phyloP scores from a whole-genome alignment of 2,797 vertebrate genomes.

The Erpetoichthys calabaricus region DNA sequence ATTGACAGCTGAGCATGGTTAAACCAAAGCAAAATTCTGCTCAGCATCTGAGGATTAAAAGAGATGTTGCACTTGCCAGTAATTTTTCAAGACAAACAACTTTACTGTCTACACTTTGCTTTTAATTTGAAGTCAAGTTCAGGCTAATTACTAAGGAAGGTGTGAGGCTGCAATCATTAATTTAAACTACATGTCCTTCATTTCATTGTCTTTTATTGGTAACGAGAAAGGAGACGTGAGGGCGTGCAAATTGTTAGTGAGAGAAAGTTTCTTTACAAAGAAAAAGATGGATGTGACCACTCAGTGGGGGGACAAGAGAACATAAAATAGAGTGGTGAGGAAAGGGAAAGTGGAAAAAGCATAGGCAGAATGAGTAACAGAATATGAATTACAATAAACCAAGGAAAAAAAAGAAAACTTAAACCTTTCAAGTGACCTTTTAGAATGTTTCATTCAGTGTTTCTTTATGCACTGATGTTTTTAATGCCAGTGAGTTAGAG shows the following conservation, averaged over 20 bases:
- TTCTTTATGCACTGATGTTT: too few relatives aligned
- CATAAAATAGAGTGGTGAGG: background rate
- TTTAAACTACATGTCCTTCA: constrained; percentile 45
- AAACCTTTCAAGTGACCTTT: too few relatives aligned
- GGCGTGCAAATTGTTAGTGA: too few relatives aligned
- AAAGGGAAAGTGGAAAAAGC: constrained; percentile 9
- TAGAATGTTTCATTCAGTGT: too few relatives aligned
- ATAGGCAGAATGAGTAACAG: background rate
- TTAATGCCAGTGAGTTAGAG: too few relatives aligned
- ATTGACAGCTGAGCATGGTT: constrained; percentile 41
- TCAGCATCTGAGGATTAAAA: constrained; percentile 37
- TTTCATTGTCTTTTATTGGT: constrained; percentile 17
- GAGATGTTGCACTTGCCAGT: constrained; percentile 38
- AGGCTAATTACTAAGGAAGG: constrained; percentile 55
- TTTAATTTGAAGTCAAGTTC: constrained; percentile 40
- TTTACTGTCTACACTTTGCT: constrained; percentile 38
- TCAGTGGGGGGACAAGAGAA: too few relatives aligned
- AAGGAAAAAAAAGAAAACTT: too few relatives aligned
- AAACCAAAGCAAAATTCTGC: constrained; percentile 34
- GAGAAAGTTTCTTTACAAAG: too few relatives aligned
- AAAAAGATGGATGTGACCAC: too few relatives aligned
- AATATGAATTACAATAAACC: too few relatives aligned
- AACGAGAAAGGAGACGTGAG: background rate
- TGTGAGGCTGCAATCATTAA: constrained; percentile 59
- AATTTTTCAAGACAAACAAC: constrained; percentile 55